These are phyloP conservation scores for Andinoacara biseriatus DNA, from an alignment of 2,113 vertebrate species.

Conservation along the genomic window DNA sequence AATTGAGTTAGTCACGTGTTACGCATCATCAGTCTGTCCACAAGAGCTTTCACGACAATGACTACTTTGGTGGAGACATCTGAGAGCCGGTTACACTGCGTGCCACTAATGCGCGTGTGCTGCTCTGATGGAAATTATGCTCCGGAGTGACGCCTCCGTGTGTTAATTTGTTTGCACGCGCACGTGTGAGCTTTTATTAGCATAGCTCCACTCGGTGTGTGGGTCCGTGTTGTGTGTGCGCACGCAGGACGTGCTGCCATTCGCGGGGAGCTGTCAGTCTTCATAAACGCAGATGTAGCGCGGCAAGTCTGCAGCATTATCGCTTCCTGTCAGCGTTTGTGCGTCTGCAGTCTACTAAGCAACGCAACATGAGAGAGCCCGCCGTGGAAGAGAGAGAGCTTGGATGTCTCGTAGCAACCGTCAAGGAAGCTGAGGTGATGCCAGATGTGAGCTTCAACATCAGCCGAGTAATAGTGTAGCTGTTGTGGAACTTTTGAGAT, in stretches of 20 bases:
- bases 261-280: conserved; percentile 57
- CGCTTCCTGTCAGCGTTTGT: conserved; percentile 56
- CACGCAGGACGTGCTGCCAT: background rate
- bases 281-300: conserved; percentile 60
- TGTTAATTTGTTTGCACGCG: background rate
- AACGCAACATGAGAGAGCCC: conserved; percentile 14
- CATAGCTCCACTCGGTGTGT: background rate
- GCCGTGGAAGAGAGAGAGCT: background rate
- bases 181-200: background rate
- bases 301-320: conserved; percentile 56
- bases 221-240: background rate
- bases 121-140: background rate
- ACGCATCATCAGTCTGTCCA: conserved; percentile 25
- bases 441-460: background rate
- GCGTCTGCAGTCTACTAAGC: conserved; percentile 45
- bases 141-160: background rate
- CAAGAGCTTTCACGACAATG: conserved; percentile 44
- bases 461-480: background rate
- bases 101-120: background rate
- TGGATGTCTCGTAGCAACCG: conserved; percentile 16
- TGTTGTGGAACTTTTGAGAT: conserved; percentile 1
- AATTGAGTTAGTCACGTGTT: conserved; percentile 55
- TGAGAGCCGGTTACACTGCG: background rate
- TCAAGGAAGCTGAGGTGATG: conserved; percentile 11
- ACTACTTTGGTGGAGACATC: conserved; percentile 15